Evolutionary conservation across 2,888 invertebrate species (phyloP).

Genomic region (Drosophila peninsularis): DNA sequence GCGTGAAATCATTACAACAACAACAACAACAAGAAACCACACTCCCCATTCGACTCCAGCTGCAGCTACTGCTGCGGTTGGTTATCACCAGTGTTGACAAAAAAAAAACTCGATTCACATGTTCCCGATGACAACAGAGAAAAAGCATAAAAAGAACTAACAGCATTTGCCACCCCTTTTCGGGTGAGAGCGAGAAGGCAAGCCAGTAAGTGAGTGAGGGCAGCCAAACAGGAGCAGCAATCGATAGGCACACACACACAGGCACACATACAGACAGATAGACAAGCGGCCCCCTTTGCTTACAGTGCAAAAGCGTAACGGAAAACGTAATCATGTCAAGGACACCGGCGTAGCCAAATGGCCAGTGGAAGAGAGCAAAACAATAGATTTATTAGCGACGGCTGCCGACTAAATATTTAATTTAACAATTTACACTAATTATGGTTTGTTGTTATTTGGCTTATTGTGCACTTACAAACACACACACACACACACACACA

Average conservation of each 20-base stretch:
- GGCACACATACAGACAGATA: neutral
- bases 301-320: slow-evolving; percentile 27
- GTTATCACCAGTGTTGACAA: slow-evolving; percentile 32
- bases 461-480: slow-evolving; percentile 58
- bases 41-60: slow-evolving; percentile 22
- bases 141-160: slow-evolving; percentile 13
- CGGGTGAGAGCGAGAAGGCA: neutral
- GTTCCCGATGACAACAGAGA: slow-evolving; percentile 19
- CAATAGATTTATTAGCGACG: slow-evolving; percentile 13
- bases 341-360: slow-evolving; percentile 37
- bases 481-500: slow-evolving; percentile 12
- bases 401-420: slow-evolving; percentile 57
- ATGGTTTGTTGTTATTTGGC: slow-evolving; percentile 46
- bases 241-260: slow-evolving; percentile 34
- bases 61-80: slow-evolving; percentile 1
- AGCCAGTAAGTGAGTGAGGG: slow-evolving; percentile 9
- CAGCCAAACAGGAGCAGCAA: slow-evolving; percentile 31
- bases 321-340: slow-evolving; percentile 51
- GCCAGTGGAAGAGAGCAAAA: slow-evolving; percentile 11
- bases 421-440: slow-evolving; percentile 61
- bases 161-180: slow-evolving; percentile 35
- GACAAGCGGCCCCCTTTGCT: neutral
- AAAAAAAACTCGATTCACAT: slow-evolving; percentile 29
- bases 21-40: slow-evolving; percentile 15
- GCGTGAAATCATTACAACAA: slow-evolving; percentile 3